Conservation (phyloP, 2,113 vertebrate genomes). For the Psophia crepitans region DNA sequence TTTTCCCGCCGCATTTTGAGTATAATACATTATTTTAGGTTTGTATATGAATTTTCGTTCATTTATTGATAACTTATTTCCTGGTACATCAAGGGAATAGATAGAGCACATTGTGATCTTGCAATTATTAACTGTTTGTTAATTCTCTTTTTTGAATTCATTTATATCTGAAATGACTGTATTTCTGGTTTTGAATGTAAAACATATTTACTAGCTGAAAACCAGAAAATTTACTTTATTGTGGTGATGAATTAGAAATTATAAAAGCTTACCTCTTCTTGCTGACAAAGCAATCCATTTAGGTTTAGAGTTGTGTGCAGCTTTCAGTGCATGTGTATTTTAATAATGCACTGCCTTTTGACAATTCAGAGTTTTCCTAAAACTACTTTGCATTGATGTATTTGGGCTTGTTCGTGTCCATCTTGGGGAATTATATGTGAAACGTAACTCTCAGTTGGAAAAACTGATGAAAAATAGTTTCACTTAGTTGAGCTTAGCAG, state of each 20-base stretch:
- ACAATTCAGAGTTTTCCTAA: background rate
- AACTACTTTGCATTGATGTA: background rate
- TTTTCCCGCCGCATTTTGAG: background rate
- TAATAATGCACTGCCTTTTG: background rate
- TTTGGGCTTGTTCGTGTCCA: background rate
- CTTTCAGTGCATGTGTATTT: background rate
- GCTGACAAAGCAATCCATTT: background rate
- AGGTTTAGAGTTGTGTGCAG: background rate
- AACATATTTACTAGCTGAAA: background rate
- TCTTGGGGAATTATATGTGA: background rate
- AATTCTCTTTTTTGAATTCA: background rate
- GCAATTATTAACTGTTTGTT: background rate
- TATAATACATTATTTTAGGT: background rate
- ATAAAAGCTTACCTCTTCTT: background rate
- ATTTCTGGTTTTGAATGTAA: background rate
- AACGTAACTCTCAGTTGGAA: background rate
- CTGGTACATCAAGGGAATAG: background rate
- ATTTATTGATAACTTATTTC: background rate
- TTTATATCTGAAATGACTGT: background rate
- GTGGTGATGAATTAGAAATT: background rate
- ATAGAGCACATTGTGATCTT: background rate
- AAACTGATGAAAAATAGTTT: background rate
- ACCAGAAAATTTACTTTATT: background rate
- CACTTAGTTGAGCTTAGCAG: background rate
- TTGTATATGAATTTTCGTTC: background rate